Evolutionary conservation across 92 coral and sea anemone genomes (phyloP).

Genomic region (Phenganax stokvisi): DNA sequence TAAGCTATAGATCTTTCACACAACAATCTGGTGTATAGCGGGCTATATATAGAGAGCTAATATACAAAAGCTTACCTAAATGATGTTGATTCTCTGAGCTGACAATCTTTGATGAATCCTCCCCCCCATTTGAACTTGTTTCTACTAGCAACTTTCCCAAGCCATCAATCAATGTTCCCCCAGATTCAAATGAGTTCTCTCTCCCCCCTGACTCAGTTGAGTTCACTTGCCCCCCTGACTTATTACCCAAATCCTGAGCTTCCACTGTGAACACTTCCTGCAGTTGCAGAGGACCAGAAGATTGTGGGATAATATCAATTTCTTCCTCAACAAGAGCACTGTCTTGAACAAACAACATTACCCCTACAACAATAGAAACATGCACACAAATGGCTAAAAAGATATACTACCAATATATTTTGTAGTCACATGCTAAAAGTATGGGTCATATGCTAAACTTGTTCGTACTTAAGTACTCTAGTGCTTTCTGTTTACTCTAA

Average conservation of each 20-base stretch:
- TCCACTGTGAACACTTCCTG: neutral
- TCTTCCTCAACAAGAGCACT: conserved; percentile 51
- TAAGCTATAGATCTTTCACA: neutral
- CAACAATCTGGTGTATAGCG: too few species aligned
- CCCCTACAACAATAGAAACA: conserved; percentile 48
- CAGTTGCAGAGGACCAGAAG: conserved; percentile 5
- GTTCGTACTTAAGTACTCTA: too few species aligned
- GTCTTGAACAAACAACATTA: conserved; percentile 75
- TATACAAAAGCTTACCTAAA: neutral
- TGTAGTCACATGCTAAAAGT: too few species aligned
- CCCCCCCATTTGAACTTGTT: conserved; percentile 48
- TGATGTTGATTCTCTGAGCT: neutral
- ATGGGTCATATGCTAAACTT: too few species aligned
- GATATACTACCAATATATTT: neutral
- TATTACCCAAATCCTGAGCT: conserved; percentile 39
- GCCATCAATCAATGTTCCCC: conserved; percentile 38
- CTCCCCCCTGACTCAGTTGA: conserved; percentile 34
- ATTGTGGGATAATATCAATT: neutral
- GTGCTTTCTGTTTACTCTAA: too few species aligned
- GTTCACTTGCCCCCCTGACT: conserved; percentile 53
- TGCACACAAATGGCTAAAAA: neutral
- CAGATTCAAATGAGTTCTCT: conserved; percentile 37
- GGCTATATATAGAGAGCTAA: neutral
- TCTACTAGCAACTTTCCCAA: conserved; percentile 68
- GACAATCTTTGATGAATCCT: neutral